Evolutionary conservation across 1,140 invertebrate species (phyloP), one percentile per base, ranked within the genome.

Genomic region (Elymnias hypermnestra): DNA sequence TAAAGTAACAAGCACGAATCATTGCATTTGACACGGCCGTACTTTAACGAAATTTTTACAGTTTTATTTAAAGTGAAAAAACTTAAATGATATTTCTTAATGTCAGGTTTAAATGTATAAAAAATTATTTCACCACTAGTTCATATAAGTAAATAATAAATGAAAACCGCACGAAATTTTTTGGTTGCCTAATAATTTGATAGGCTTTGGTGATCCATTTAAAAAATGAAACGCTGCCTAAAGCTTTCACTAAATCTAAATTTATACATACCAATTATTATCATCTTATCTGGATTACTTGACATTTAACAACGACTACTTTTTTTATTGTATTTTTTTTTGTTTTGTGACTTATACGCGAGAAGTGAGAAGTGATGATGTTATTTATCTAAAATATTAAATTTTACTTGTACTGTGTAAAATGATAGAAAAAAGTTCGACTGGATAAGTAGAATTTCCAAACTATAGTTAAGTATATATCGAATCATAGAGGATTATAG

Each of bases 371-470:
- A 33, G 15, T 3, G 7, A 6, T 8, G n/a, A 12, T 15, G 29
- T 33, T 33, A 33, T 48, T 48, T 35, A 42, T 48, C 40, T 35
- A 41, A 47, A 48, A 35, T 36, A 15, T 49, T 21, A 43, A 43
- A 19, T 22, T 3, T 21, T 22, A 36, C n/a, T n/a, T 38, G 15
- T 47, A 26, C 15, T 50, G 23, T 36, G 35, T 50, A 43, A 36
- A 25, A 37, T n/a, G n/a, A 50, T 37, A 42, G 31, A 29, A 37
- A 42, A 50, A 40, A 15, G 26, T 52, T 61, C 47, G 63, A 66
- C 63, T 66, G 59, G 56, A 55, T 54, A 41, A 49, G 49, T 58
- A 52, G 49, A 23, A 44, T 52, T 54, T 48, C 25, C 38, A 51
- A 52, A 50, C 40, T 37, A 41, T 57, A 57, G 51, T 2, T 36